Evolutionary conservation across 2,888 invertebrate species (phyloP).

Genomic region (Bombylius discolor): DNA sequence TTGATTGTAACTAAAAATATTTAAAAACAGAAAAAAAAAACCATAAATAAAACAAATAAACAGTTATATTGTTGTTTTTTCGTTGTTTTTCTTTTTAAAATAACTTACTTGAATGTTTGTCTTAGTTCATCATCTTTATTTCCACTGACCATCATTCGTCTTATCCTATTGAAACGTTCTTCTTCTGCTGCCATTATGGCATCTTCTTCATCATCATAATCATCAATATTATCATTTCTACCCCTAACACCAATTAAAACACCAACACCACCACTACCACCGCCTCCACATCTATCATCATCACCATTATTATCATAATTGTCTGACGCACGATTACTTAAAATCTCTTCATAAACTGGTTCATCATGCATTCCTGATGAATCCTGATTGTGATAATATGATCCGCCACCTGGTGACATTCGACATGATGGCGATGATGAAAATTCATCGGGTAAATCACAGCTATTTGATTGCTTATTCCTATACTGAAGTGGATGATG

Average conservation of each 20-base stretch:
- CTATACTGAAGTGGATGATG: slow-evolving; percentile 26
- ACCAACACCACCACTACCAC: neutral
- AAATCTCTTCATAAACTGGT: slow-evolving; percentile 34
- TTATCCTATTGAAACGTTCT: slow-evolving; percentile 11
- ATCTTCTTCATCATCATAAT: slow-evolving; percentile 13
- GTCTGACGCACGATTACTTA: slow-evolving; percentile 24
- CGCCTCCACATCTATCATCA: neutral
- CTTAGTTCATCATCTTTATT: slow-evolving; percentile 9
- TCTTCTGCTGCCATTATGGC: slow-evolving; percentile 12
- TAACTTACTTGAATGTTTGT: slow-evolving; percentile 9
- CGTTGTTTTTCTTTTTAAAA: neutral
- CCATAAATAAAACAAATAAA: too few species aligned
- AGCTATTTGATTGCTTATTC: slow-evolving; percentile 19
- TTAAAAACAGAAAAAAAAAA: too few species aligned
- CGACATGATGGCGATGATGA: neutral
- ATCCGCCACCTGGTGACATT: neutral
- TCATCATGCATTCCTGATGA: slow-evolving; percentile 17
- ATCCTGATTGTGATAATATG: slow-evolving; percentile 4
- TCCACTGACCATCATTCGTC: slow-evolving; percentile 5
- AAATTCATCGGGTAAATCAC: slow-evolving; percentile 7
- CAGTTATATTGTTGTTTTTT: too few species aligned
- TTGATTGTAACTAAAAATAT: neutral
- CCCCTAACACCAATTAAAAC: slow-evolving; percentile 15
- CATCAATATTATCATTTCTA: slow-evolving; percentile 21
- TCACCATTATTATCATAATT: slow-evolving; percentile 3